These are phyloP conservation scores for Rhombomys opimus DNA, from an alignment of 2,113 vertebrate species.

Conservation along the genomic window DNA sequence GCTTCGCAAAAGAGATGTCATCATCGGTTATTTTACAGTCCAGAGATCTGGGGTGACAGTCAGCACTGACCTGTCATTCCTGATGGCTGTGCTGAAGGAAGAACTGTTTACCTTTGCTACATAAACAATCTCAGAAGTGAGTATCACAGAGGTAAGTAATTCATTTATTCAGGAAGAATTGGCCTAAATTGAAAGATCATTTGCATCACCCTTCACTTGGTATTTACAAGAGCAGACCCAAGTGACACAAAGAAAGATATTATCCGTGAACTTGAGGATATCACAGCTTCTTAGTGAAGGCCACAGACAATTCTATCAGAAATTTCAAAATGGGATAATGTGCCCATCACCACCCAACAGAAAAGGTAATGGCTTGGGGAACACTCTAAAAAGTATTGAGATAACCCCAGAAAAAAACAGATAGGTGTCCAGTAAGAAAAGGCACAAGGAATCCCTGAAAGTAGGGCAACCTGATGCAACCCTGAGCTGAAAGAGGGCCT, in stretches of 20 bases:
- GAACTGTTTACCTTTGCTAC: background rate
- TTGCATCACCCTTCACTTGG: background rate
- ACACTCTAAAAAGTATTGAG: background rate
- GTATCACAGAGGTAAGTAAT: background rate
- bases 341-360: background rate
- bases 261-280: background rate
- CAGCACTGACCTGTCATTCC: background rate
- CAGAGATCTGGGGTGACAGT: background rate
- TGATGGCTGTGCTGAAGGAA: background rate
- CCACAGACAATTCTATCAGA: background rate
- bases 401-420: constrained; percentile 8
- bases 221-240: background rate
- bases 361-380: background rate
- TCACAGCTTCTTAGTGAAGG: background rate
- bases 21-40: background rate
- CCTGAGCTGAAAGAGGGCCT: background rate
- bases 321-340: background rate
- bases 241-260: background rate
- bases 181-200: constrained; percentile 1
- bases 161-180: background rate
- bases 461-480: fast-evolving
- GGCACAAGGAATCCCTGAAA: background rate
- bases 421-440: background rate
- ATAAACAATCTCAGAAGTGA: background rate
- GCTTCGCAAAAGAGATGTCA: background rate